Conservation (phyloP, 2,797 vertebrate genomes). For the Rhynchotus rufescens region DNA sequence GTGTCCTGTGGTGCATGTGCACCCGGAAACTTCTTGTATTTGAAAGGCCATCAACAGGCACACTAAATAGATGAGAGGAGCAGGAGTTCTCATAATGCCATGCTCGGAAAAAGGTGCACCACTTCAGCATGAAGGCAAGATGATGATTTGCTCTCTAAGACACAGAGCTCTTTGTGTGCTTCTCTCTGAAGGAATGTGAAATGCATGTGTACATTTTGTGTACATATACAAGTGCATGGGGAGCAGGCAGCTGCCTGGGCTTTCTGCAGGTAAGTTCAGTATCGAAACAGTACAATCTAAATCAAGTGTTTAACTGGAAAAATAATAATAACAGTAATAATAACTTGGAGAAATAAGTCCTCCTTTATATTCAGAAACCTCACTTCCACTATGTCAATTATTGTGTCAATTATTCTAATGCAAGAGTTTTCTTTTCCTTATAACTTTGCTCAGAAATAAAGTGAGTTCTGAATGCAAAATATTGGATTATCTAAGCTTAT, state of each 20-base stretch:
- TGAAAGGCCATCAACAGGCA: background rate
- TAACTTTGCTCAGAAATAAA: background rate
- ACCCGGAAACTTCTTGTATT: background rate
- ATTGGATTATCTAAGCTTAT: background rate
- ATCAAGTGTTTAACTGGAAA: rapidly evolving
- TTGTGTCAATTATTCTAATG: background rate
- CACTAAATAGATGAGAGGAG: background rate
- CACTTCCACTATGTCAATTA: background rate
- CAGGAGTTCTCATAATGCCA: background rate
- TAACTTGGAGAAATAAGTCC: background rate
- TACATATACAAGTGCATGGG: rapidly evolving
- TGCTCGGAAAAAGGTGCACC: background rate
- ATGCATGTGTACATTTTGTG: no score
- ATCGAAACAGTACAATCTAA: background rate
- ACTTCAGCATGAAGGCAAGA: rapidly evolving
- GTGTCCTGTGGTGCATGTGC: background rate
- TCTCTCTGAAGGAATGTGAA: background rate
- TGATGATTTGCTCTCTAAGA: background rate
- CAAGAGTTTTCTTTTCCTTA: background rate
- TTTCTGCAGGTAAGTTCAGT: background rate
- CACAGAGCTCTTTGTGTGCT: background rate
- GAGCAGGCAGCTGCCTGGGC: background rate
- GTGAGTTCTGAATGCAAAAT: background rate
- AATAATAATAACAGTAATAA: background rate
- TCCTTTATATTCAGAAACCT: background rate